Evolutionary conservation across 2,797 vertebrate genomes (phyloP).

Genomic region (Poeciliopsis turneri): DNA sequence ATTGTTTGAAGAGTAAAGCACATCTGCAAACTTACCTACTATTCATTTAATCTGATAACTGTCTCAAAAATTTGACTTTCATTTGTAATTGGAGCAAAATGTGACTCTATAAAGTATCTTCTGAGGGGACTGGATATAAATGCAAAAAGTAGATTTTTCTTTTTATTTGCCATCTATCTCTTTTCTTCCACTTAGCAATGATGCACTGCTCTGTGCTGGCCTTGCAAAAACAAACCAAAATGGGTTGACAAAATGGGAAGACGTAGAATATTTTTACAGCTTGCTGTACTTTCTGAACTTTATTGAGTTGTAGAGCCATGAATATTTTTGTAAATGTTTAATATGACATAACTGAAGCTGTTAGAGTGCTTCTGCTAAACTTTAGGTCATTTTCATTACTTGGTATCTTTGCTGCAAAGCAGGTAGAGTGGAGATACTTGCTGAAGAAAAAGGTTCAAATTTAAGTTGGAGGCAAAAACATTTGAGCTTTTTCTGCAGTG

Average conservation of each 20-base stretch:
- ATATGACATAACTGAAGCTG: background rate
- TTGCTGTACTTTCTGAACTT: background rate
- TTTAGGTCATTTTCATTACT: background rate
- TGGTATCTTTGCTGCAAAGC: background rate
- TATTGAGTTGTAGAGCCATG: background rate
- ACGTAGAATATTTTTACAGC: background rate
- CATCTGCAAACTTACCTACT: background rate
- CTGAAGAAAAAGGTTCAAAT: background rate
- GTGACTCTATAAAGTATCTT: background rate
- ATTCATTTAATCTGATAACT: background rate
- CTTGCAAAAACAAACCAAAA: background rate
- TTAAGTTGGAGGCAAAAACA: background rate
- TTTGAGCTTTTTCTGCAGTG: background rate
- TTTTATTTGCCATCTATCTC: background rate
- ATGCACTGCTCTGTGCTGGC: background rate
- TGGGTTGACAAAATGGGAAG: background rate
- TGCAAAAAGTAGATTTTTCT: background rate
- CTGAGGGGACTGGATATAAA: background rate
- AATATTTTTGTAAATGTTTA: background rate
- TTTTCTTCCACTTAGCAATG: background rate
- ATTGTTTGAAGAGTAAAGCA: background rate
- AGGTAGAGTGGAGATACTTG: background rate
- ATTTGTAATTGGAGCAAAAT: too few species aligned
- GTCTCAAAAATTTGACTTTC: too few species aligned
- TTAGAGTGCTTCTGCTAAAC: conserved; percentile 4